Evolutionary conservation across 1,140 invertebrate genomes (phyloP), one percentile per base, ranked within the genome.

Genomic region (Scaptomyza montana): DNA sequence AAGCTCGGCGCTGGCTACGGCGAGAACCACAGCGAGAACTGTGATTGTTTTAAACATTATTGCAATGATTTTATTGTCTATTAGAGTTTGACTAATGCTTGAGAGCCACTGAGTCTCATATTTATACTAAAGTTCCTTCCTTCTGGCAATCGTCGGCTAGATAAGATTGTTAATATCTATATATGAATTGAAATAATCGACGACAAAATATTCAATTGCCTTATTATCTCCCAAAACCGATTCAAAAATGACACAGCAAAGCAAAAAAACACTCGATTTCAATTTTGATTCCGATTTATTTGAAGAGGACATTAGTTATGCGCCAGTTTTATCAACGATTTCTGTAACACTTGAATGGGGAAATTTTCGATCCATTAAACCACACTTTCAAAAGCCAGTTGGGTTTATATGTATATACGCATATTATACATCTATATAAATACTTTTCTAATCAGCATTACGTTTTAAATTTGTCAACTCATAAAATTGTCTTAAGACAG

Each of bases 1-100:
- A 16, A 89, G 55, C 61, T 85, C 85, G 33, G 85, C 84, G 21
- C 63, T 80, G 77, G 82, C 78, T 65, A 89, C 19, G 7, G 85
- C 84, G 70, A 80, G 51, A 63, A 87, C 54, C 16, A 89, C 33
- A 12, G 62, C 77, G 5, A 89, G 59, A 6, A 70, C 10, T 45
- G 41, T 54, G 10, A 86, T 55, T 16, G 66, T 19, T 50, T 89
- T 89, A 4, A 86, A 36, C 85, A 90, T 87, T 45, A 8, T 84
- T 36, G 49, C 28, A 56, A 36, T 62, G 57, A 60, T 30, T 70
- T 8, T 12, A 41, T 41, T 4, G 72, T 76, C 74, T 57, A 72
- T 64, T 86, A n/a, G 33, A 67, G 16, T 78, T 86, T 61, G 75
- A 86, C 82, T 89, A 82, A 76, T 69, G 65, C 10, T 8, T 3